These are phyloP conservation scores for Acanthopagrus latus DNA, from an alignment of 2,797 vertebrate genomes.

Conservation along the genomic window DNA sequence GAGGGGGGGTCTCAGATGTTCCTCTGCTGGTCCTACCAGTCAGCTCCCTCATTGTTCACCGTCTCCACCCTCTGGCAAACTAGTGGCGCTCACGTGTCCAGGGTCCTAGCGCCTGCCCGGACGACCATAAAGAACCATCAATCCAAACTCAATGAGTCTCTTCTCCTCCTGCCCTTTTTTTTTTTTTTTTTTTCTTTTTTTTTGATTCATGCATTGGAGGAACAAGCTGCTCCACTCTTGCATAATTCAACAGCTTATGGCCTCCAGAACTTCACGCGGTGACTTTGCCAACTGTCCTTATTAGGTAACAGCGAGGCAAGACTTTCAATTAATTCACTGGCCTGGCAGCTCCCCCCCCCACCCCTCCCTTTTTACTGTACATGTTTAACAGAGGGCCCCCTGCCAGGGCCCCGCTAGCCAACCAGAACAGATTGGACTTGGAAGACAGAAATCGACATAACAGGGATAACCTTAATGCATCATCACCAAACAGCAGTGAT, in stretches of 20 bases:
- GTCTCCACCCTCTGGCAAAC: slow-evolving; percentile 81
- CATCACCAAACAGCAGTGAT: slow-evolving; percentile 25
- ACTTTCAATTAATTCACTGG: slow-evolving; percentile 63
- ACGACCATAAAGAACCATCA: not conserved
- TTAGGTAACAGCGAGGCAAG: slow-evolving; percentile 60
- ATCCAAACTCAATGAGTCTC: not conserved
- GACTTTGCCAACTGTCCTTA: slow-evolving; percentile 73
- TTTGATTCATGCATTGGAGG: slow-evolving; percentile 62
- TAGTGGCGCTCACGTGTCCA: slow-evolving; percentile 73
- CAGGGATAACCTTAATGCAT: slow-evolving; percentile 36
- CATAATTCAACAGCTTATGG: slow-evolving; percentile 73
- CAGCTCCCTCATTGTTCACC: slow-evolving; percentile 80
- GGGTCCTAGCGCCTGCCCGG: slow-evolving; percentile 85
- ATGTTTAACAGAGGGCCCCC: slow-evolving; percentile 59
- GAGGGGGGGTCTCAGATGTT: slow-evolving; percentile 64
- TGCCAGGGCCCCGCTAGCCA: slow-evolving; percentile 51
- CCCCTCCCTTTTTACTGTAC: slow-evolving; percentile 37
- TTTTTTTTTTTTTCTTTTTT: slow-evolving; percentile 64
- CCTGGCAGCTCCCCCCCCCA: slow-evolving; percentile 34
- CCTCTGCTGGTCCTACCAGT: slow-evolving; percentile 75
- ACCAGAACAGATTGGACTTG: slow-evolving; percentile 56
- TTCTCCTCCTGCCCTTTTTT: slow-evolving; percentile 19
- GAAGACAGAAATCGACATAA: slow-evolving; percentile 42
- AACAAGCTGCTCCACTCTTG: slow-evolving; percentile 61
- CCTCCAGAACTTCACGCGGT: slow-evolving; percentile 55